Evolutionary conservation across 1,140 invertebrate genomes (phyloP), one percentile per base, ranked within the genome.

Genomic region (Ceratitis capitata): DNA sequence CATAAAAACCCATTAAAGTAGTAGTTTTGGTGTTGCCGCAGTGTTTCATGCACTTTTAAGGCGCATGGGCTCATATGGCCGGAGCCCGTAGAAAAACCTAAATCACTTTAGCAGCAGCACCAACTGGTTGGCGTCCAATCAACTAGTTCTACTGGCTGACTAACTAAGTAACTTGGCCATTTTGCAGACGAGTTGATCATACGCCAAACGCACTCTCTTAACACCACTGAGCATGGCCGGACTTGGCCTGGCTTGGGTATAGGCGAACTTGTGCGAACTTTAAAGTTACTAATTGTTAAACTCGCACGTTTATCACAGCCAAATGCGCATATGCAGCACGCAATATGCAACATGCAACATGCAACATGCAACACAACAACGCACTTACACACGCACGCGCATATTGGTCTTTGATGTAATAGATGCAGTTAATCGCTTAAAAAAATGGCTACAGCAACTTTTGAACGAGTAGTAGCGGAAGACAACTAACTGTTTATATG

Each of bases 271-370:
- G 39, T 39, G 39, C 39, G 23, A 78, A 78, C 69, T 32, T 39
- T 39, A 78, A 78, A 78, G 69, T 78, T 78, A 23, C 39, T 78
- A 78, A 78, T 78, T 45, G 69, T 78, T 78, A 78, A 78, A 78
- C 69, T 78, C 69, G n/a, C 69, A 78, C 69, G 69, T 78, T 78
- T 78, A 42, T 78, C 69, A 78, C 39, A 78, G 39, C 19, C 69
- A 78, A 78, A 78, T 47, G 69, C 69, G 69, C 69, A 78, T 78
- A 78, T 78, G 69, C 69, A 78, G 16, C 69, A 47, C 39, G 69
- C 69, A 78, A 26, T 16, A 12, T n/a, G n/a, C n/a, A 78, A 78
- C 39, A 64, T 16, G 26, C 29, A n/a, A n/a, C n/a, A 53, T 5
- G 16, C 14, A 53, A 14, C 14, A 14, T 53, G 14, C 12, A 61